Conservation (phyloP, 1,140 invertebrate species). For the Bombus sibiricus region DNA sequence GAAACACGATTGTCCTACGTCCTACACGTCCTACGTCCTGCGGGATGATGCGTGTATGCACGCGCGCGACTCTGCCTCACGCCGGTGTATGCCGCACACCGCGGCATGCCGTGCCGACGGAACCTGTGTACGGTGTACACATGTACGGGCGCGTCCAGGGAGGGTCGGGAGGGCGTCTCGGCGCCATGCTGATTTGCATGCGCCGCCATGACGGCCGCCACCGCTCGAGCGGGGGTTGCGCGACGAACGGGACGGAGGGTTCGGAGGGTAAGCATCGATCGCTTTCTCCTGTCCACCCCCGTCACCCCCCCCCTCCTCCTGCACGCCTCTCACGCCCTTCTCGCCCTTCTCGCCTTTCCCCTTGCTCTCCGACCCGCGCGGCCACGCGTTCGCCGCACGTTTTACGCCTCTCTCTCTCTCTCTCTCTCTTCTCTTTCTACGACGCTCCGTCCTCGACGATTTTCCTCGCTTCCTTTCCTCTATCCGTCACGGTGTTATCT, state of each 20-base stretch:
- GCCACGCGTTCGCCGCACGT: conserved; percentile 6
- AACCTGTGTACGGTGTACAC: conserved; percentile 37
- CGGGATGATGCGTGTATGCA: not conserved
- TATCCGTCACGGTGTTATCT: conserved; percentile 54
- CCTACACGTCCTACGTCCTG: no score
- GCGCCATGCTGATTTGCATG: conserved; percentile 83
- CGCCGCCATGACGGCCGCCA: conserved; percentile 81
- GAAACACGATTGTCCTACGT: conserved; percentile 17
- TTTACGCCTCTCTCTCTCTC: not conserved
- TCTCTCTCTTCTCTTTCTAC: conserved; percentile 24
- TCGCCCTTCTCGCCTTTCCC: conserved; percentile 8
- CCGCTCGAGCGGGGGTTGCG: conserved; percentile 74
- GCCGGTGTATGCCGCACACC: conserved; percentile 16
- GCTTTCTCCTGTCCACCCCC: conserved; percentile 71
- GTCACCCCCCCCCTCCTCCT: conserved; percentile 53
- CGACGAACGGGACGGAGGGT: conserved; percentile 69
- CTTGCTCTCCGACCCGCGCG: conserved; percentile 20
- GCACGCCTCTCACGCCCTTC: conserved; percentile 28
- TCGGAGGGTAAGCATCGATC: conserved; percentile 80
- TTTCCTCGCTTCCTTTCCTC: conserved; percentile 46
- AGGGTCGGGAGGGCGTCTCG: conserved; percentile 79
- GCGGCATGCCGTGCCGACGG: not conserved
- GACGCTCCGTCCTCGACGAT: conserved; percentile 29
- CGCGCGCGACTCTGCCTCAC: not conserved
- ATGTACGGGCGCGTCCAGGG: conserved; percentile 42